phyloP scores from a whole-genome alignment of 1,140 invertebrate genomes.

The Drosophila sechellia region DNA sequence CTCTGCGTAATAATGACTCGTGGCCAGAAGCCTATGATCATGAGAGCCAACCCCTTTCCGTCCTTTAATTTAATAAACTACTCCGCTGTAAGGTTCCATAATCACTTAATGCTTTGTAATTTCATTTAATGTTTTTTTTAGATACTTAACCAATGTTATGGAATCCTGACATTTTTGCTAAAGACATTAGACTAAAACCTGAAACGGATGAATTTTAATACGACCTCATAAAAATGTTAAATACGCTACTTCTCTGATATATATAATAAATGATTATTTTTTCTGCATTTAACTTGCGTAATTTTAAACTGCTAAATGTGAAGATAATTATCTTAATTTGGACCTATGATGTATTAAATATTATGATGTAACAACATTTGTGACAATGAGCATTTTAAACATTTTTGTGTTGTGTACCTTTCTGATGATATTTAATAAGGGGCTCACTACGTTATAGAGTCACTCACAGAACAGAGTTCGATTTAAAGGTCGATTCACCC shows the following conservation, averaged over 20 bases:
- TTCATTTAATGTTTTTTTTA: constrained; percentile 3
- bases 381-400: too few species aligned
- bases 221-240: too few species aligned
- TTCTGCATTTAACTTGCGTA: too few species aligned
- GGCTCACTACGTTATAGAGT: too few species aligned
- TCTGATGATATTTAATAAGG: not conserved
- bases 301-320: too few species aligned
- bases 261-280: too few species aligned
- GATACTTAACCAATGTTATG: constrained; percentile 60
- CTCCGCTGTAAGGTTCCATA: constrained; percentile 25
- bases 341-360: too few species aligned
- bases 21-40: constrained; percentile 24
- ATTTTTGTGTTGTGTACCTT: not conserved
- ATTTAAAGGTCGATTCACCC: constrained; percentile 24
- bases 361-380: too few species aligned
- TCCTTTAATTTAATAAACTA: constrained; percentile 46
- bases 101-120: not conserved
- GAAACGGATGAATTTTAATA: not conserved
- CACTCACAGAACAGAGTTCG: not conserved
- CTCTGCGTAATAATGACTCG: constrained; percentile 35
- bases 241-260: too few species aligned
- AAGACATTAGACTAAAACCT: constrained; percentile 37
- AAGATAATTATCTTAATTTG: too few species aligned
- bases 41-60: constrained; percentile 44
- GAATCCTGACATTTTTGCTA: constrained; percentile 48